These are phyloP conservation scores for Poeciliopsis paucimaculata DNA, from an alignment of 2,797 vertebrate genomes.

Conservation along the genomic window DNA sequence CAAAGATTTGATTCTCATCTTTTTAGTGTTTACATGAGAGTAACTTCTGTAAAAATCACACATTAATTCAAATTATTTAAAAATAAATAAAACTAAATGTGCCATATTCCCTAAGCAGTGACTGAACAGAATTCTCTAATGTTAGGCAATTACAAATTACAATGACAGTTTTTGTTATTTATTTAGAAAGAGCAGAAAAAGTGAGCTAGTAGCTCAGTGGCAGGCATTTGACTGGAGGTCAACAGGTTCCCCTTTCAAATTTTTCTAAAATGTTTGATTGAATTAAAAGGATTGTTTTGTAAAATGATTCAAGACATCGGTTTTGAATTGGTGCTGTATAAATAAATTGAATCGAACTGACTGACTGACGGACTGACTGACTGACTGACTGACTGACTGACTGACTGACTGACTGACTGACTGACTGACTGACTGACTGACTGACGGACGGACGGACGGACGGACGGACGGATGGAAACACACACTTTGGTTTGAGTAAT, in stretches of 20 bases:
- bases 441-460: no score
- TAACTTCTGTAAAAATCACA: not conserved
- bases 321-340: no score
- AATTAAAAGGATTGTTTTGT: no score
- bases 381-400: no score
- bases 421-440: no score
- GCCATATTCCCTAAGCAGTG: not conserved
- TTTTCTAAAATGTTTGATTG: not conserved
- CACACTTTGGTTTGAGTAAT: not conserved
- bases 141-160: not conserved
- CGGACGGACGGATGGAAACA: not conserved
- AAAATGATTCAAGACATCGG: no score
- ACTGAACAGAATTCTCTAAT: not conserved
- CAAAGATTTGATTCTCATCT: not conserved
- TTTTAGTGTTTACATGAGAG: not conserved
- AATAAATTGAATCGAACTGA: no score
- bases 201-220: constrained; percentile 75
- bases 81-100: not conserved
- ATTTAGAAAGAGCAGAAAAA: not conserved
- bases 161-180: not conserved
- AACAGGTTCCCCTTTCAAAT: constrained; percentile 51
- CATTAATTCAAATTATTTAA: not conserved
- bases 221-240: constrained; percentile 83
- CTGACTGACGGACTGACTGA: no score
- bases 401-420: no score